Conservation (phyloP, 2,888 invertebrate genomes). For the Plebejus argus region DNA sequence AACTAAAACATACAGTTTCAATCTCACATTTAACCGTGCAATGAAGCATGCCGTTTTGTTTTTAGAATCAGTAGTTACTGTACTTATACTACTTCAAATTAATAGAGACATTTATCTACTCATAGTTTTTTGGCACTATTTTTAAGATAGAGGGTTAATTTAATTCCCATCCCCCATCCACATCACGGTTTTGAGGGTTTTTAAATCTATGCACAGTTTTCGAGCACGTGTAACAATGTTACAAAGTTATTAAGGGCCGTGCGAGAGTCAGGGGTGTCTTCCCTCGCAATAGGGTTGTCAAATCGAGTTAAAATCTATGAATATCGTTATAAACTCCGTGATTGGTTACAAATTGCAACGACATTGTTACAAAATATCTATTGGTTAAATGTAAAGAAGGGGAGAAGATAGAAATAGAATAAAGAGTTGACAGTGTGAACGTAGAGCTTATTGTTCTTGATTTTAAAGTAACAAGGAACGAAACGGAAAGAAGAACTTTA, state of each 20-base stretch:
- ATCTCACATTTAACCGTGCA: no score
- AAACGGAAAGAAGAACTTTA: no score
- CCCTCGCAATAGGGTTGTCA: slow-evolving; percentile 7
- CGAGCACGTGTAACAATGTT: slow-evolving; percentile 11
- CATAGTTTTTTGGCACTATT: no score
- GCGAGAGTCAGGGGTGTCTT: not conserved
- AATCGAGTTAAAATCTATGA: slow-evolving; percentile 8
- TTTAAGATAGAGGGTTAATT: not conserved
- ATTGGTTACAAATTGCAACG: not conserved
- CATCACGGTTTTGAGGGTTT: not conserved
- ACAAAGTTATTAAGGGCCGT: not conserved
- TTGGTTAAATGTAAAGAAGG: not conserved
- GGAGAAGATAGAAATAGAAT: not conserved
- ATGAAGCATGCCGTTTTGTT: no score
- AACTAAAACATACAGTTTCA: no score
- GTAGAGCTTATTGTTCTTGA: not conserved
- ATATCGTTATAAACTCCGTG: not conserved
- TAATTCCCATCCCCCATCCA: not conserved
- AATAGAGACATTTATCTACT: no score
- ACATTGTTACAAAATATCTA: not conserved
- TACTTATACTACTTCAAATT: no score
- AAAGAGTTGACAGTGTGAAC: not conserved
- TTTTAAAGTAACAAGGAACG: not conserved
- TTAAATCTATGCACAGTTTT: slow-evolving; percentile 5
- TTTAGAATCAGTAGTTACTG: no score